Percentiles rank a stretch among this genome's conserved stretches.
phyloP scores from a whole-genome alignment of 2,888 invertebrate species.

The Spialia ferax region DNA sequence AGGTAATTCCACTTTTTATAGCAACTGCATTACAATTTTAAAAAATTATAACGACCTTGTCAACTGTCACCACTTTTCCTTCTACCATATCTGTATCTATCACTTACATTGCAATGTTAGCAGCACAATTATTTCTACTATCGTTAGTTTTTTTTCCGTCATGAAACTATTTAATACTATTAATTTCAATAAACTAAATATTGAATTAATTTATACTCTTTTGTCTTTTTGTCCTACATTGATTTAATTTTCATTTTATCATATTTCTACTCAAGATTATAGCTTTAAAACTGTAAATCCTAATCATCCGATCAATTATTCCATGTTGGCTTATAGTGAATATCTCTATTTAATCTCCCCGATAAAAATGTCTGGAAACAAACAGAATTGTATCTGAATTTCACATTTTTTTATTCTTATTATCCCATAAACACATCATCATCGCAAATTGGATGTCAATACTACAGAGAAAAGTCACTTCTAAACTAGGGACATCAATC shows the following conservation, averaged over 20 bases:
- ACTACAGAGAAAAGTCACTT: constrained; percentile 4
- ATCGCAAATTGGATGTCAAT: constrained; percentile 19
- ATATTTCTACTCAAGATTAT: not conserved
- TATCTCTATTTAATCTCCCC: not conserved
- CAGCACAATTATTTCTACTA: not conserved
- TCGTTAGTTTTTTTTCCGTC: not conserved
- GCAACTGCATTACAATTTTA: constrained; percentile 6
- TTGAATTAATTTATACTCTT: no score
- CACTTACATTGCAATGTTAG: not conserved
- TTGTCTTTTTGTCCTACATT: not conserved
- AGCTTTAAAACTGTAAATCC: not conserved
- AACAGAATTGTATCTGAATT: constrained; percentile 6
- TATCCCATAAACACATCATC: constrained; percentile 19
- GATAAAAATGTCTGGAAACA: not conserved
- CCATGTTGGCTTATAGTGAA: not conserved
- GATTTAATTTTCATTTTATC: constrained; percentile 1
- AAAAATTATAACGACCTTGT: not conserved
- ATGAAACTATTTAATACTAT: not conserved
- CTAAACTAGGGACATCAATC: constrained; percentile 27
- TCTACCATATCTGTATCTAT: not conserved
- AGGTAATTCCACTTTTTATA: constrained; percentile 13
- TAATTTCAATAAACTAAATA: not conserved
- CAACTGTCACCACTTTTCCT: not conserved
- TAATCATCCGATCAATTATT: not conserved
- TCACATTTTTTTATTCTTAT: not conserved